phyloP scores from a whole-genome alignment of 2,888 invertebrate species.

The Cosmia trapezina region DNA sequence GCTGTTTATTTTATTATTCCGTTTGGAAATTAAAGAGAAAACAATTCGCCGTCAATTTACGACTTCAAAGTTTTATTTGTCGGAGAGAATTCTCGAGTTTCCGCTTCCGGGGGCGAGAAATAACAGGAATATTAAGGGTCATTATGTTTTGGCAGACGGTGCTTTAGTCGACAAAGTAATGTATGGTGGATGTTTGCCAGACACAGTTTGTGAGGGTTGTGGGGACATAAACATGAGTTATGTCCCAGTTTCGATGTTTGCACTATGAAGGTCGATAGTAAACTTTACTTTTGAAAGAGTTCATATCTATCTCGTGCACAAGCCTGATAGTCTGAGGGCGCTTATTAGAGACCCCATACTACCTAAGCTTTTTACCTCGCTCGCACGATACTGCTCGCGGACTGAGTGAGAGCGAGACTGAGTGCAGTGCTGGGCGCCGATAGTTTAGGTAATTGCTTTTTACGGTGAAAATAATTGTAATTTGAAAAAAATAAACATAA shows the following conservation, averaged over 20 bases:
- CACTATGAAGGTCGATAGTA: not conserved
- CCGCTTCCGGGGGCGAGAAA: constrained; percentile 3
- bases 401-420: too few species aligned
- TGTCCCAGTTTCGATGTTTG: constrained; percentile 5
- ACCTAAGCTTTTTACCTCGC: too few species aligned
- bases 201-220: constrained; percentile 11
- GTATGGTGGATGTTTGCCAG: constrained; percentile 2
- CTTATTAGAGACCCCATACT: too few species aligned
- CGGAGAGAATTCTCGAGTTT: constrained; percentile 9
- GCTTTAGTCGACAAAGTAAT: constrained; percentile 1
- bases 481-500: too few species aligned
- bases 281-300: not conserved
- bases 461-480: too few species aligned
- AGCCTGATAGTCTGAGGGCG: not conserved
- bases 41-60: constrained; percentile 46
- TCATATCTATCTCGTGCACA: not conserved
- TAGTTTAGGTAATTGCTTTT: too few species aligned
- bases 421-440: too few species aligned
- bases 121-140: constrained; percentile 18
- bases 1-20: constrained; percentile 45
- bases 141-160: constrained; percentile 15
- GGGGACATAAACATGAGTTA: constrained; percentile 17
- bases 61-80: constrained; percentile 45
- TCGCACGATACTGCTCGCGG: too few species aligned
- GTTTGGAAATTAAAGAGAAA: constrained; percentile 31